Conservation (phyloP, 2,797 vertebrate genomes). For the Epinephelus malabaricus region DNA sequence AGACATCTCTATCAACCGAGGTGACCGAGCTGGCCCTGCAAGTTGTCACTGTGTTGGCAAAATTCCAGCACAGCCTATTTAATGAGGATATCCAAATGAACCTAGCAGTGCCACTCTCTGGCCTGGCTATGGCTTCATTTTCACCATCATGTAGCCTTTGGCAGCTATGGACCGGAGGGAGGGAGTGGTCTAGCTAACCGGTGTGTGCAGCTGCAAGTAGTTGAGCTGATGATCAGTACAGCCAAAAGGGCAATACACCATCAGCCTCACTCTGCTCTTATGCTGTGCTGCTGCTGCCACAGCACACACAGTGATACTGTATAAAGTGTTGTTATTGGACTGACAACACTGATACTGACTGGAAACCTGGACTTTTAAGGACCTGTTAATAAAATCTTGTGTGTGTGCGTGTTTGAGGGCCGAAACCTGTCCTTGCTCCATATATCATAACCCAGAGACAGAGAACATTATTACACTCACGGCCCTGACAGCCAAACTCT, state of each 20-base stretch:
- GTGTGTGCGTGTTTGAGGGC: constrained; percentile 1
- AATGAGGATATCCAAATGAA: not conserved
- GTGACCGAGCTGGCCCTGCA: not conserved
- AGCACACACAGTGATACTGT: constrained; percentile 26
- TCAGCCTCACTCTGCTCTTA: constrained; percentile 23
- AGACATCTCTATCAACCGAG: not conserved
- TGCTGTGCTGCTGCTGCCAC: not conserved
- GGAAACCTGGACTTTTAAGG: constrained; percentile 44
- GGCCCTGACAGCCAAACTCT: constrained; percentile 34
- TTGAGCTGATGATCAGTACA: constrained; percentile 1
- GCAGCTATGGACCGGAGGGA: not conserved
- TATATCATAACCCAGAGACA: constrained; percentile 44
- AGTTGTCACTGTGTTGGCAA: not conserved
- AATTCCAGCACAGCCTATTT: not conserved
- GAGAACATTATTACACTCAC: constrained; percentile 38
- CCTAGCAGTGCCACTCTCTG: not conserved
- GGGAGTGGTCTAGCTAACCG: not conserved
- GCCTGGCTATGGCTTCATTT: not conserved
- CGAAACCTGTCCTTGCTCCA: not conserved
- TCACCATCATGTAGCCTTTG: not conserved
- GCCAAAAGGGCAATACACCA: constrained; percentile 15
- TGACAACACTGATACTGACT: constrained; percentile 27
- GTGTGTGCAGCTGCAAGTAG: constrained; percentile 5
- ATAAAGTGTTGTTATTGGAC: constrained; percentile 40
- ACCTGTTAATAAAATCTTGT: constrained; percentile 48